phyloP scores from a whole-genome alignment of 2,797 vertebrate genomes.

The Microctenopoma steveboyesi region DNA sequence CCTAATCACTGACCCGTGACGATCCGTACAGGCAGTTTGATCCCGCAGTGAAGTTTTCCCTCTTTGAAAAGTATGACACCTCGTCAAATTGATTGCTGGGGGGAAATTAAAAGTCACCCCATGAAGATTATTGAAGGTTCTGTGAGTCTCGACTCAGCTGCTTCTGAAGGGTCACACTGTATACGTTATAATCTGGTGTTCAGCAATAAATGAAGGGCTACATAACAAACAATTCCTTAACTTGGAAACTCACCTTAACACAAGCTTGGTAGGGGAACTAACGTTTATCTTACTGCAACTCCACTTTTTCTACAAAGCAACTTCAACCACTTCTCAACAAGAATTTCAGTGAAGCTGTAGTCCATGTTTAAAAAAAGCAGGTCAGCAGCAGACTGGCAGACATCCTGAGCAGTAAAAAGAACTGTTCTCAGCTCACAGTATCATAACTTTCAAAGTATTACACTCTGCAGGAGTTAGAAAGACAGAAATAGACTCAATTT shows the following conservation, averaged over 20 bases:
- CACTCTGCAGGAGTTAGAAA: conserved; percentile 42
- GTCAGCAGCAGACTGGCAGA: conserved; percentile 49
- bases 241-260: not conserved
- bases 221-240: not conserved
- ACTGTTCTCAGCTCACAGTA: conserved; percentile 33
- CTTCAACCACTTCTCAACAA: not conserved
- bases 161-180: not conserved
- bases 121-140: conserved; percentile 17
- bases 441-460: conserved; percentile 51
- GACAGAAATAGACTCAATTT: conserved; percentile 61
- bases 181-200: not conserved
- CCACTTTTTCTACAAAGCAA: no score
- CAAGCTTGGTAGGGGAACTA: not conserved
- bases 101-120: conserved; percentile 43
- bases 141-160: conserved; percentile 12
- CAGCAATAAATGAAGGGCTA: not conserved
- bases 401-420: conserved; percentile 27
- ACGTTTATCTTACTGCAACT: no score
- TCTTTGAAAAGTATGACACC: conserved; percentile 32
- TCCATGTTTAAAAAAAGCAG: conserved; percentile 38
- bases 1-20: conserved; percentile 43
- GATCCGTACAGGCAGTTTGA: conserved; percentile 16
- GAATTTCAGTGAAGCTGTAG: conserved; percentile 12
- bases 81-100: conserved; percentile 30
- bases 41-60: conserved; percentile 15